Base-by-base conservation (phyloP, 1,140 invertebrate species). In the Lucilia cuprina region DNA sequence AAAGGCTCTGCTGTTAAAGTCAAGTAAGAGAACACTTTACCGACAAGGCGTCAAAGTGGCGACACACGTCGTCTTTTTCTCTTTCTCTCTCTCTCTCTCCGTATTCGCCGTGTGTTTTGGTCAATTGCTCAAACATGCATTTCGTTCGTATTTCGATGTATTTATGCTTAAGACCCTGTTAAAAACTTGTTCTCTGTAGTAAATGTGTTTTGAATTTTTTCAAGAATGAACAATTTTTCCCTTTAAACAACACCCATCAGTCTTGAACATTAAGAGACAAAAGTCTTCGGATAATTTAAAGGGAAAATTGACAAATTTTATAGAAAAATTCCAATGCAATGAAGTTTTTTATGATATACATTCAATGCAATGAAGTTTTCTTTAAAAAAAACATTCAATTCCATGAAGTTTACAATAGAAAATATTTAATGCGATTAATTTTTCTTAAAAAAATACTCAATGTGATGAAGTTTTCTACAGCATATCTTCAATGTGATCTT, bases 41-140 rank as follows among this genome's bases (percentile, higher is more conserved):
- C 8, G 75, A n/a, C 75, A 80, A 60, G 60, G 50, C 82, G 82
- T 82, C 82, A 65, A 60, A 82, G 82, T 82, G 82, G 82, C 82
- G 82, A 82, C 82, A 82, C 82, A 82, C 82, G 82, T 82, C 82
- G 55, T 55, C 74, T 17, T 10, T 41, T 3, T 41, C n/a, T n/a
- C n/a, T n/a, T n/a, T n/a, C n/a, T 5, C 35, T 41, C 35, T 5
- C 10, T 55, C 50, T 5, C 10, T n/a, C 82, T 30, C 25, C 3
- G 80, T 82, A 41, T 30, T 2, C 25, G 49, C 30, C 30, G 4
- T 21, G 19, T 80, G 41, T 80, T 9, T 80, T 80, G 41, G 19
- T 7, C 21, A 70, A 70, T 21, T 70, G 65, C 65, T 70, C 65
- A 70, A 19, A 70, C 21, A 70, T 70, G 21, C 65, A 12, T 21